Base-by-base conservation (phyloP, 2,888 invertebrate genomes). In the Ennomos erosarius region DNA sequence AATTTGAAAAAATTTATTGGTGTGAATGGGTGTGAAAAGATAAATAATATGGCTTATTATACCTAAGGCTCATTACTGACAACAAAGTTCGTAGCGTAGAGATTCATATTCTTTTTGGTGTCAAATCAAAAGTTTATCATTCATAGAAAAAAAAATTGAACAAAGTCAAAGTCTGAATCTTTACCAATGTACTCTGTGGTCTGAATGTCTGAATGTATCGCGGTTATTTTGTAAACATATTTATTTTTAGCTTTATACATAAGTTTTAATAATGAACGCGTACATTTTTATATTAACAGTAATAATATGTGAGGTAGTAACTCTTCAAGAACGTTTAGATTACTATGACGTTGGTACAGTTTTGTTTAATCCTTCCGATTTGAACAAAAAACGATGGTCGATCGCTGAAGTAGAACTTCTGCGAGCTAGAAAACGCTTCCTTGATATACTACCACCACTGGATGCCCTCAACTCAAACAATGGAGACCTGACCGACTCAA, bases 281-380 rank as follows among this genome's bases (percentile, higher is more conserved):
- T 71, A 69, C 65, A 63, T 64, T 55, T 49, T 79, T 59, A 44
- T 75, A 57, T 34, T 79, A 44, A 55, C 68, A 40, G 26, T 26
- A 26, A 51, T 79, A 11, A 53, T 68, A 9, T 68, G 62, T 53
- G 60, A 64, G 55, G 58, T 51, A 1, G 10, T 65, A 11, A 66
- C 71, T 1, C 38, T 51, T 8, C 43, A 59, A 34, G 53, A 60
- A 1, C 52, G 33, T 10, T 58, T 60, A 8, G 54, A 71, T 8
- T 59, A 64, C 34, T 62, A 71, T 0, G 88, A 88, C 60, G 86
- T 90, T 1, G 90, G 92, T 1, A 82, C 90, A 6, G 87, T 88
- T 0, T 57, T 92, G 44, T 91, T 90, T 60, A 62, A 78, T 8
- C 26, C 49, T 0, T 43, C 59, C 1, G 87, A 90, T 58, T 11